Evolutionary conservation across 2,888 invertebrate genomes (phyloP), one percentile per base, ranked within the genome.

Genomic region (Morpho achilles): DNA sequence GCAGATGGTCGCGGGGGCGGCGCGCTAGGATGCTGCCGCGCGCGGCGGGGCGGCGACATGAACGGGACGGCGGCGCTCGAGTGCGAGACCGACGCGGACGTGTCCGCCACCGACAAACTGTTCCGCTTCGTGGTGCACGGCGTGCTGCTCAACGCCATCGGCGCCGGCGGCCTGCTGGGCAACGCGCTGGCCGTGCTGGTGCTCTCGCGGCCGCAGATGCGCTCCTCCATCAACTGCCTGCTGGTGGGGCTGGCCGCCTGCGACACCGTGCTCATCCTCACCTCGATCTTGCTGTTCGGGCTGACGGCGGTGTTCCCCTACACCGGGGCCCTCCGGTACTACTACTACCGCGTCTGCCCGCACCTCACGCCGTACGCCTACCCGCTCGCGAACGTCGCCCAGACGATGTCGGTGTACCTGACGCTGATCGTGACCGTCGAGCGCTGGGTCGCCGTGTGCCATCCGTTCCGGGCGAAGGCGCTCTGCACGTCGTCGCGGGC

Each of bases 371-470:
- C 95, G 9, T 92, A 94, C 67, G 93, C 96, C 40, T 97, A 94
- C 80, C 98, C 98, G 16, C 80, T 98, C 46, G 97, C 96, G 7
- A 93, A 96, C 80, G 95, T 95, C 23, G 95, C 96, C 56, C 98
- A 99, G 87, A 98, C 98, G 64, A 96, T 97, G 62, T 97, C 98
- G 54, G 97, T 98, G 58, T 99, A 98, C 91, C 92, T 99, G 75
- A 96, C 96, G 50, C 91, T 96, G 61, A 97, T 97, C 64, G 97
- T 98, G 58, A 97, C 98, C 0, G 91, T 98, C 72, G 98, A 98
- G 82, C 93, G 99, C 56, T 99, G 98, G 91, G 97, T 98, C 63
- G 98, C 98, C 4, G 97, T 97, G 42, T 97, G 97, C 76, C 96
- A 96, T 77, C 98, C 98, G 0, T 91, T 99, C 53, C 93, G 94